phyloP scores from a whole-genome alignment of 2,888 invertebrate genomes.

The Cephalotes varians region DNA sequence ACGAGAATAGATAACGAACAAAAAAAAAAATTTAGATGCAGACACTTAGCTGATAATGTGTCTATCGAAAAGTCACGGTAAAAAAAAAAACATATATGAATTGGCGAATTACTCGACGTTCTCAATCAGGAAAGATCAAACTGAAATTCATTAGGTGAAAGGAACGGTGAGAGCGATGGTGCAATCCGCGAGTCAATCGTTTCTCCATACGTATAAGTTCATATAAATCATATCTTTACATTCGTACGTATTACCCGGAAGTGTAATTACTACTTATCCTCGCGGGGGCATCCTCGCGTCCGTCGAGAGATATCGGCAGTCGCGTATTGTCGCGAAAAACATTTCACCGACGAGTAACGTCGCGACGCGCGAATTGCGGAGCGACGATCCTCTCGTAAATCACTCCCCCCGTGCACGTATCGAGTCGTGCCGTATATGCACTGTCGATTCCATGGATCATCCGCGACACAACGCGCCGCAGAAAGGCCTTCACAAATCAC shows the following conservation, averaged over 20 bases:
- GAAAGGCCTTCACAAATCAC: conserved; percentile 70
- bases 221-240: neutral
- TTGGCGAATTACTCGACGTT: neutral
- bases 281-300: neutral
- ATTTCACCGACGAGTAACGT: neutral
- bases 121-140: neutral
- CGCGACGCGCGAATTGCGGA: conserved; percentile 24
- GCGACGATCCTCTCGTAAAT: conserved; percentile 35
- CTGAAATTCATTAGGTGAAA: conserved; percentile 27
- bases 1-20: neutral
- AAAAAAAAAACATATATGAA: neutral
- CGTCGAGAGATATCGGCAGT: neutral
- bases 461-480: conserved; percentile 41
- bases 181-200: neutral
- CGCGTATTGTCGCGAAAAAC: conserved; percentile 14
- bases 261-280: conserved; percentile 35
- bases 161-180: conserved; percentile 30
- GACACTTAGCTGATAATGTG: neutral
- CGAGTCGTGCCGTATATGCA: conserved; percentile 1
- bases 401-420: conserved; percentile 4
- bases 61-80: neutral
- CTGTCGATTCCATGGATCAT: conserved; percentile 55
- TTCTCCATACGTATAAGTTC: neutral
- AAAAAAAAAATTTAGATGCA: neutral
- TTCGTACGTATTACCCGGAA: neutral